phyloP scores from a whole-genome alignment of 1,140 invertebrate genomes.

The Dreissena polymorpha region DNA sequence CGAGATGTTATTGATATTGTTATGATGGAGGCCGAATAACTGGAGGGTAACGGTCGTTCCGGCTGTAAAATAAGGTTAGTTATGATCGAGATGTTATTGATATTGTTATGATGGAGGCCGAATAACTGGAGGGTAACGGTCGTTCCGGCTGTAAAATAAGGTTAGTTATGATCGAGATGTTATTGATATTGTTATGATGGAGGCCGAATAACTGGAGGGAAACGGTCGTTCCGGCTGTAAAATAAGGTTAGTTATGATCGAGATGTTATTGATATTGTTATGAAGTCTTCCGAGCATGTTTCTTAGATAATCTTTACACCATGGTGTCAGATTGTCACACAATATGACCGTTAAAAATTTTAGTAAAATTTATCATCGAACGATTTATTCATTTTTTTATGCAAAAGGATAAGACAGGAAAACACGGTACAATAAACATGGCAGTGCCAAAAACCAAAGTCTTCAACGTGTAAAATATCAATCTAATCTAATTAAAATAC shows the following conservation, averaged over 20 bases:
- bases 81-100: neutral
- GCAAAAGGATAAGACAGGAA: no score
- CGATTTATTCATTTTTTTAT: no score
- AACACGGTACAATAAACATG: no score
- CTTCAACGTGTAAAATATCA: no score
- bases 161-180: neutral
- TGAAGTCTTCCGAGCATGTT: no score
- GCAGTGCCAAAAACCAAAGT: no score
- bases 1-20: conserved; percentile 47
- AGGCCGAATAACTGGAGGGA: conserved; percentile 52
- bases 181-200: conserved; percentile 55
- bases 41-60: conserved; percentile 47
- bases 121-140: conserved; percentile 49
- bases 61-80: conserved; percentile 24
- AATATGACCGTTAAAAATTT: no score
- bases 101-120: conserved; percentile 58
- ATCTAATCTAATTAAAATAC: no score
- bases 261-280: conserved; percentile 26
- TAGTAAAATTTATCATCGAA: no score
- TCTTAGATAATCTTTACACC: no score
- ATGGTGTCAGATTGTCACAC: no score
- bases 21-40: conserved; percentile 58
- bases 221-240: conserved; percentile 45
- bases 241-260: conserved; percentile 8
- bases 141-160: conserved; percentile 41